Percentiles rank a stretch among this genome's conserved stretches.
Evolutionary conservation across 2,113 vertebrate genomes (phyloP).

Genomic region (Plotosus lineatus): DNA sequence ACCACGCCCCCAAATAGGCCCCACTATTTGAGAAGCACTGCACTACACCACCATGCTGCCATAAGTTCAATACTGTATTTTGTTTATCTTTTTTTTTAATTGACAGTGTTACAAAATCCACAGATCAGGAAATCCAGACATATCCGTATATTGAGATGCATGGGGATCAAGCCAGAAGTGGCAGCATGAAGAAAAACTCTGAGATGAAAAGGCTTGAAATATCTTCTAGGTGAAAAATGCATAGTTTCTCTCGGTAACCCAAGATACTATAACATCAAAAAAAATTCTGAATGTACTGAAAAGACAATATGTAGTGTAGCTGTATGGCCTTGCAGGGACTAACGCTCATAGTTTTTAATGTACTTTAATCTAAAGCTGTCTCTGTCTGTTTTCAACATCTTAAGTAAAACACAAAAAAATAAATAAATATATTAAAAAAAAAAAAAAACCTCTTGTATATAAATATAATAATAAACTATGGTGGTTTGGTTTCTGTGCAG

Average conservation of each 20-base stretch:
- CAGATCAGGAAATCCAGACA: background rate
- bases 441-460: background rate
- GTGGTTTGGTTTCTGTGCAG: constrained; percentile 7
- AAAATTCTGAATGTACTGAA: background rate
- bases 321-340: background rate
- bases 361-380: background rate
- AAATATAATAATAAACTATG: constrained; percentile 9
- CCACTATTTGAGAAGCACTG: too few relatives aligned
- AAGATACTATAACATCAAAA: background rate
- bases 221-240: too few relatives aligned
- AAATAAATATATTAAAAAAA: background rate
- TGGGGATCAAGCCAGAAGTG: background rate
- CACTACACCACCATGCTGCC: too few relatives aligned
- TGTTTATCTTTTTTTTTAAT: background rate
- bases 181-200: background rate
- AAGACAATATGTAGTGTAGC: too few relatives aligned
- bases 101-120: background rate
- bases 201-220: background rate
- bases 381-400: background rate
- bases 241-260: background rate
- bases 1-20: too few relatives aligned
- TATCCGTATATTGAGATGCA: background rate
- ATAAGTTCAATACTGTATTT: too few relatives aligned
- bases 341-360: too few relatives aligned
- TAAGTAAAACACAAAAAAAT: background rate